These are phyloP conservation scores for Solea senegalensis DNA, from an alignment of 2,113 vertebrate genomes.

Conservation along the genomic window DNA sequence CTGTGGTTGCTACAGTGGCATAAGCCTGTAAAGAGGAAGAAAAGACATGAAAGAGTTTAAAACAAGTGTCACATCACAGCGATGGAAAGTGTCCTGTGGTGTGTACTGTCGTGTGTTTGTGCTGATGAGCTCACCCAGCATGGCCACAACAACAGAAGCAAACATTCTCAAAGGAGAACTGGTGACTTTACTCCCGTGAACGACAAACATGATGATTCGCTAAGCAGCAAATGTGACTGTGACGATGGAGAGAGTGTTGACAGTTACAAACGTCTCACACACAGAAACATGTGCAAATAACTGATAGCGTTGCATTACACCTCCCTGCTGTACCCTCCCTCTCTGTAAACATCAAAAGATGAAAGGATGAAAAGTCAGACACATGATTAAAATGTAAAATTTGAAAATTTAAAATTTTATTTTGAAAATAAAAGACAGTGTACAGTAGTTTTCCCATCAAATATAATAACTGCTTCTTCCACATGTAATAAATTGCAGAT, in stretches of 20 bases:
- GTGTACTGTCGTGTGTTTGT: not conserved
- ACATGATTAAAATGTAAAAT: no score
- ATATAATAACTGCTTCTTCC: no score
- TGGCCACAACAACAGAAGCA: slow-evolving; percentile 32
- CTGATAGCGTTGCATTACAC: slow-evolving; percentile 63
- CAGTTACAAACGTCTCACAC: slow-evolving; percentile 10
- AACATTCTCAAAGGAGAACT: slow-evolving; percentile 42
- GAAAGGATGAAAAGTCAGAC: no score
- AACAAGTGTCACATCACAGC: not conserved
- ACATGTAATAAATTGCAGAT: no score
- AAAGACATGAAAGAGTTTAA: not conserved
- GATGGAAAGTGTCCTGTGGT: not conserved
- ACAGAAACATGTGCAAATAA: slow-evolving; percentile 50
- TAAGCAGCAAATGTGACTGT: not conserved
- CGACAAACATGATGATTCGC: not conserved
- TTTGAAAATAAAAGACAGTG: no score
- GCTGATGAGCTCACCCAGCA: slow-evolving; percentile 62
- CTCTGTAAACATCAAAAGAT: not conserved
- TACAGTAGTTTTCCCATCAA: no score
- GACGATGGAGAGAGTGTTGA: not conserved
- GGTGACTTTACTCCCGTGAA: not conserved
- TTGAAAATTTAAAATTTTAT: no score
- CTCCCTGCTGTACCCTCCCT: slow-evolving; percentile 30
- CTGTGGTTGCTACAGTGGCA: slow-evolving; percentile 39
- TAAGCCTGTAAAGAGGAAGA: slow-evolving; percentile 44